These are phyloP conservation scores for Rhodeus uyekii DNA, from an alignment of 2,797 vertebrate genomes.

Conservation along the genomic window DNA sequence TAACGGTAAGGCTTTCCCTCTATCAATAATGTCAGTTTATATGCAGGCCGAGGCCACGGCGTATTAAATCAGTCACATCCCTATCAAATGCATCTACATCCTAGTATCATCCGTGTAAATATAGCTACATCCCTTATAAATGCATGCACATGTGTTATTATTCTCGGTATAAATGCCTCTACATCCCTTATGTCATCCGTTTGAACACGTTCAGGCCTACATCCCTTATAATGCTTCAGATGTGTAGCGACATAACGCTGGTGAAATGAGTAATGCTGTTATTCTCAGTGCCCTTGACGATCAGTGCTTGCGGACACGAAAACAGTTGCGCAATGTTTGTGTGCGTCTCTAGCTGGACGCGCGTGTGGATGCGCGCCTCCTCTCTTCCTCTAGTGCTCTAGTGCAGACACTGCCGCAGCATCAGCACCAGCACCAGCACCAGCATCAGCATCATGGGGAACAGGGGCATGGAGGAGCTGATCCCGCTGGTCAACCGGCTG, in stretches of 20 bases:
- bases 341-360: not conserved
- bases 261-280: not conserved
- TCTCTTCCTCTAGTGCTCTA: slow-evolving; percentile 12
- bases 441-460: slow-evolving; percentile 83
- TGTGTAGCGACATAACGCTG: not conserved
- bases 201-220: not conserved
- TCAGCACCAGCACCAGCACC: no score
- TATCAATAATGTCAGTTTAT: slow-evolving; percentile 6
- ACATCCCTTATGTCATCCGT: not conserved
- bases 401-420: slow-evolving; percentile 21
- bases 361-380: not conserved
- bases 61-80: not conserved
- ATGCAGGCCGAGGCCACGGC: not conserved
- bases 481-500: slow-evolving; percentile 91
- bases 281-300: not conserved
- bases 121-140: no score
- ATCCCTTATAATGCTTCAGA: not conserved
- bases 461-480: slow-evolving; percentile 92
- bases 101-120: not conserved
- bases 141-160: not conserved
- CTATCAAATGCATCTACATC: not conserved
- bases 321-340: slow-evolving; percentile 12
- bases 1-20: slow-evolving; percentile 31
- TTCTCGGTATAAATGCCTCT: not conserved
- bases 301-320: not conserved